A percentile compares a stretch with the other conserved stretches of the same genome.
Conservation (phyloP, 2,113 vertebrate genomes). For the Strix uralensis region DNA sequence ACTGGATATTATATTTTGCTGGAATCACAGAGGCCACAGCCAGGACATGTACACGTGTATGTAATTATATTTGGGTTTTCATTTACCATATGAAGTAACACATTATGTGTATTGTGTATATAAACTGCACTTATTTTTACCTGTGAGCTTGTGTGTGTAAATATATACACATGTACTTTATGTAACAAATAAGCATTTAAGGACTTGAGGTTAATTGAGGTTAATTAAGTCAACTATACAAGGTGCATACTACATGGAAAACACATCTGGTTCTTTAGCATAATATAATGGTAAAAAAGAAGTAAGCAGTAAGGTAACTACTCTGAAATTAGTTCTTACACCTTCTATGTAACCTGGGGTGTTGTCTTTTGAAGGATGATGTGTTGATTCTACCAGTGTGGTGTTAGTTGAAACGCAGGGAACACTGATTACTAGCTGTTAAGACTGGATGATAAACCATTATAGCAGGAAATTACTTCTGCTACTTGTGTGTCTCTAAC, state of each 20-base stretch:
- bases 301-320: neutral
- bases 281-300: neutral
- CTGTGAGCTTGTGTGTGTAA: neutral
- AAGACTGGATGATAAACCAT: neutral
- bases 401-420: neutral
- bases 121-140: neutral
- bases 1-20: too few species aligned
- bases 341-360: neutral
- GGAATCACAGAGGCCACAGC: neutral
- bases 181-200: neutral
- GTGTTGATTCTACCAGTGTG: accelerated
- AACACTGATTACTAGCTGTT: neutral
- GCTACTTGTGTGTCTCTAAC: neutral
- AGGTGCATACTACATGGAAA: neutral
- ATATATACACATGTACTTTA: neutral
- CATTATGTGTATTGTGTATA: neutral
- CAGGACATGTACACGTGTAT: neutral
- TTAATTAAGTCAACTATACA: neutral
- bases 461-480: neutral
- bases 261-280: neutral
- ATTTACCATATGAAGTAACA: neutral
- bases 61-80: neutral
- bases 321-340: neutral
- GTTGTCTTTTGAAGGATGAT: neutral
- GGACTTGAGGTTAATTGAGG: neutral